Conservation (phyloP, 2,888 invertebrate species). For the Rhagium mordax region DNA sequence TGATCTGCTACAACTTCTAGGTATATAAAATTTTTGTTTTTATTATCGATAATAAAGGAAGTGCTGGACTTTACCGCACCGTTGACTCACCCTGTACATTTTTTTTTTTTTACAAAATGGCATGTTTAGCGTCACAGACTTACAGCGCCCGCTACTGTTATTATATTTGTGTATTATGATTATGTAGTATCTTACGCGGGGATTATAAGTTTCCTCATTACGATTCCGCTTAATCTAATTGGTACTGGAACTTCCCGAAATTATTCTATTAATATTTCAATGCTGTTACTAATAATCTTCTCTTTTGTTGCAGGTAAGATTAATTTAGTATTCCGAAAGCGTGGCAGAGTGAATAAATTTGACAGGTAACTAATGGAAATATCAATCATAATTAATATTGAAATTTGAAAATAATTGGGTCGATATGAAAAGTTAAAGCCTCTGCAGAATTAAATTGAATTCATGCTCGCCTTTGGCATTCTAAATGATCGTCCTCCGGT, state of each 20-base stretch:
- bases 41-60: too few species aligned
- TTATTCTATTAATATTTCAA: constrained; percentile 45
- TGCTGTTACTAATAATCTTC: constrained; percentile 50
- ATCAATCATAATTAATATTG: constrained; percentile 55
- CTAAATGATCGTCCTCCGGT: constrained; percentile 26
- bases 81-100: too few species aligned
- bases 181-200: too few species aligned
- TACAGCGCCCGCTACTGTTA: too few species aligned
- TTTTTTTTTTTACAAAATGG: too few species aligned
- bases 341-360: constrained; percentile 48
- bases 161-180: too few species aligned
- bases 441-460: constrained; percentile 46
- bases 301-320: constrained; percentile 60
- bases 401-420: constrained; percentile 57
- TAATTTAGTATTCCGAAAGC: constrained; percentile 48
- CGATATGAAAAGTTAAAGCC: constrained; percentile 52
- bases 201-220: too few species aligned
- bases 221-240: neutral
- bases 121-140: too few species aligned
- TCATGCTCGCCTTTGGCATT: constrained; percentile 42
- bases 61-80: too few species aligned
- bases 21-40: too few species aligned
- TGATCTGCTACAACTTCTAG: too few species aligned
- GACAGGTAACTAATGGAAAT: constrained; percentile 56
- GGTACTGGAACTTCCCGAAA: neutral